Percentiles rank a stretch among this genome's conserved stretches.
These are phyloP conservation scores for Fregata magnificens DNA, from an alignment of 2,113 vertebrate genomes.

Conservation along the genomic window DNA sequence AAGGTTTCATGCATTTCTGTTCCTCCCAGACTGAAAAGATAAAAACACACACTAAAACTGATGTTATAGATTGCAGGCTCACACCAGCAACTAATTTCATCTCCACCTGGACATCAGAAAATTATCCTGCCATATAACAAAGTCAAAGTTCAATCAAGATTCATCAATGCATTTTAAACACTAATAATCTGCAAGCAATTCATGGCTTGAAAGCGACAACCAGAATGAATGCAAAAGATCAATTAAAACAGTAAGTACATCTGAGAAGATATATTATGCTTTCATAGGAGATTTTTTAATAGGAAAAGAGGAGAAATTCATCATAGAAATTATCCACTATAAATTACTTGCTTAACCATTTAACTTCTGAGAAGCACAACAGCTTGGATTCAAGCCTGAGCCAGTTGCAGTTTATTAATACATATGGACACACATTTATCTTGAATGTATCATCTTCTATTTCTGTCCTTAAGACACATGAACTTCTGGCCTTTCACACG, in stretches of 20 bases:
- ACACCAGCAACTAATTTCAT: background rate
- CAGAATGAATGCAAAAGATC: background rate
- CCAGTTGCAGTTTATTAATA: background rate
- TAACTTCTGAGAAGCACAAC: background rate
- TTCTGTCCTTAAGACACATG: background rate
- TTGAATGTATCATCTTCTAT: background rate
- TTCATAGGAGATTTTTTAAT: background rate
- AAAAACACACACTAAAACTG: background rate
- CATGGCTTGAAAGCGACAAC: background rate
- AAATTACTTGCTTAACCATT: background rate
- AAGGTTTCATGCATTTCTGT: background rate
- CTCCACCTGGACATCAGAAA: background rate
- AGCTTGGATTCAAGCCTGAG: background rate
- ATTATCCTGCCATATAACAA: background rate
- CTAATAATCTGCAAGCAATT: background rate
- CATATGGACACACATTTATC: background rate
- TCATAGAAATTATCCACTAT: background rate
- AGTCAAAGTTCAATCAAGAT: background rate
- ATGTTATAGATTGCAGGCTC: background rate
- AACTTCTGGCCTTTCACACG: background rate
- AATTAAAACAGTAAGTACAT: background rate
- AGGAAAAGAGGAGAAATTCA: background rate
- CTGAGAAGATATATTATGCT: background rate
- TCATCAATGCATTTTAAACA: background rate
- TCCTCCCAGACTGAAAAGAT: background rate